Conservation (phyloP, 1,140 invertebrate genomes). For the Bombus breviceps region DNA sequence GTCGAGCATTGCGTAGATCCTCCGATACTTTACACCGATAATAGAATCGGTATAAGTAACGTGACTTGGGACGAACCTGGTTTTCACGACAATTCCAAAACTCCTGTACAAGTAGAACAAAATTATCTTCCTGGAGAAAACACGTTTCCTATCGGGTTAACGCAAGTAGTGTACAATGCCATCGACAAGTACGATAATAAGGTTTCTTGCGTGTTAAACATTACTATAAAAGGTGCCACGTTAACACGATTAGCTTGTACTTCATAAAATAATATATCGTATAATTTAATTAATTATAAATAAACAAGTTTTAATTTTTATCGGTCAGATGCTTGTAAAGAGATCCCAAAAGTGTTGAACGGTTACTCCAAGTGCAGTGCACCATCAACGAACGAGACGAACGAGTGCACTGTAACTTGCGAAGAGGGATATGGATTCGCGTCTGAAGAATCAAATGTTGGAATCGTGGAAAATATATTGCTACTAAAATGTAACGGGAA, state of each 20-base stretch:
- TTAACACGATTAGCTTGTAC: background rate
- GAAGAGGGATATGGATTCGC: slow-evolving; percentile 86
- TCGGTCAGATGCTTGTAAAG: slow-evolving; percentile 82
- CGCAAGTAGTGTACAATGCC: slow-evolving; percentile 85
- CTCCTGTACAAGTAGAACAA: slow-evolving; percentile 76
- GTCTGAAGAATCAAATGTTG: slow-evolving; percentile 71
- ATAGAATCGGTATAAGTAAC: slow-evolving; percentile 74
- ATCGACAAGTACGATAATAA: slow-evolving; percentile 85
- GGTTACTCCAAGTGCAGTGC: slow-evolving; percentile 83
- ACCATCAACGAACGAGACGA: slow-evolving; percentile 74
- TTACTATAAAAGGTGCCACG: slow-evolving; percentile 85
- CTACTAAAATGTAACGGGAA: slow-evolving; percentile 71
- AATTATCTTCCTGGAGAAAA: slow-evolving; percentile 58
- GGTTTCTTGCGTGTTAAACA: slow-evolving; percentile 84
- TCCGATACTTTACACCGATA: slow-evolving; percentile 81
- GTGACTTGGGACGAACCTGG: slow-evolving; percentile 87
- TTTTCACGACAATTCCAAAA: slow-evolving; percentile 88
- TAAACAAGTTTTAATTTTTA: background rate
- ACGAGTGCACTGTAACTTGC: slow-evolving; percentile 84
- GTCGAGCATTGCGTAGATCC: slow-evolving; percentile 86
- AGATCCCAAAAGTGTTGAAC: slow-evolving; percentile 83
- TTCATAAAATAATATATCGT: background rate
- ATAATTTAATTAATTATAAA: background rate
- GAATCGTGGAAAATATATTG: slow-evolving; percentile 51
- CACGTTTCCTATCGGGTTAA: slow-evolving; percentile 84